These are phyloP conservation scores for Chironomus tentans DNA, from an alignment of 2,888 invertebrate species.

Conservation along the genomic window DNA sequence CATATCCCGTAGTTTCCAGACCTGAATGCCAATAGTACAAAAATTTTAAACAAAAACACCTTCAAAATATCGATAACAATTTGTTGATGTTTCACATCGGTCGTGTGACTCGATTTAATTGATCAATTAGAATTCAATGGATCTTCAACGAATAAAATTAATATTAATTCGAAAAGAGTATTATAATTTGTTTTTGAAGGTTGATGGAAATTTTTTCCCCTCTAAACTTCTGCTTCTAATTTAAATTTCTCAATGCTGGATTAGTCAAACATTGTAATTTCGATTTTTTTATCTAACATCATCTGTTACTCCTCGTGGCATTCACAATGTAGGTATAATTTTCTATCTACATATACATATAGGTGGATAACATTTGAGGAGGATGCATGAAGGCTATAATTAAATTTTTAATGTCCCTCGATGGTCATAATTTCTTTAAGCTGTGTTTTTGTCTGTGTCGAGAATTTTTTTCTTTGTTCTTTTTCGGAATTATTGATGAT, in stretches of 20 bases:
- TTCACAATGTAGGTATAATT: not conserved
- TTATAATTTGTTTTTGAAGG: no score
- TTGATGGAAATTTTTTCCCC: not conserved
- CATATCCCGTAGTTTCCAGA: no score
- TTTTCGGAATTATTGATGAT: not conserved
- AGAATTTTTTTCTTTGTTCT: not conserved
- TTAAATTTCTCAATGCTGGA: not conserved
- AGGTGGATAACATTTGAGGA: not conserved
- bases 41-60: not conserved
- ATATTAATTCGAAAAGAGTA: not conserved
- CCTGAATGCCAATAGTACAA: no score
- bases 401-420: constrained; percentile 25
- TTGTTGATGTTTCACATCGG: not conserved
- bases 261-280: not conserved
- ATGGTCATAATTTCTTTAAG: constrained; percentile 9
- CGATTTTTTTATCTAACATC: constrained; percentile 1
- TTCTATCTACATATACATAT: not conserved
- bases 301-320: constrained; percentile 14
- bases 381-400: constrained; percentile 8
- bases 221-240: not conserved
- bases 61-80: not conserved
- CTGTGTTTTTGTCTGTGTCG: not conserved
- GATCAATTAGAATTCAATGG: not conserved
- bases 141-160: not conserved
- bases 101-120: not conserved